Base-by-base conservation (phyloP, 92 coral and sea anemone genomes). In the Hydrozoanthus gracilis region DNA sequence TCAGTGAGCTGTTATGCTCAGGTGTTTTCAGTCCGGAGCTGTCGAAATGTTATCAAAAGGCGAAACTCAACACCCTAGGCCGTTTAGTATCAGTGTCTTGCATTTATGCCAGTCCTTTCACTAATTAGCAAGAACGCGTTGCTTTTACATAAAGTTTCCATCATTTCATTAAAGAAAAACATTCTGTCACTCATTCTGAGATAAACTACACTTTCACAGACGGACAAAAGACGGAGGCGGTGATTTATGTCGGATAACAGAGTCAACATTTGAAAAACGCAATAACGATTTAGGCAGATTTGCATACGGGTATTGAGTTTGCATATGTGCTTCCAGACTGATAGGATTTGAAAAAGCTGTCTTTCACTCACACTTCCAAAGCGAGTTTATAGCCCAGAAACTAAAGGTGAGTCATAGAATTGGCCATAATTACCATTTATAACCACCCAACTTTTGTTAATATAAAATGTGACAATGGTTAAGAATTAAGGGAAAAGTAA, bases 11-110 rank as follows among this genome's bases (percentile, higher is more conserved):
- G 47, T 61, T 80, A 74, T 17, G 49, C n/a, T 80, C 17, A 74
- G 44, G 47, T 9, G 58, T 48, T 17, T 60, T 6, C 50, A 20
- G 52, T 14, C 45, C 61, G 6, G 13, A 80, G 64, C 85, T 80
- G 85, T 80, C 85, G 66, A 80, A 80, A 79, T 16, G 60, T 65
- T 18, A 80, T 80, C 85, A 80, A 66, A 66, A n/a, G 17, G 74
- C 48, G 85, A 16, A 80, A 80, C 27, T 48, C 85, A 65, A 65
- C 69, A 47, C 27, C 66, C 6, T 35, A 9, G 60, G 9, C 61
- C 27, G 51, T 27, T 27, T 27, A 27, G 39, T 27, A 27, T 27
- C 39, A 27, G 1, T 27, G 0, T 27, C 39, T 27, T 27, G 39
- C 39, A 27, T 27, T 27, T 27, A 27, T 27, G 39, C 39, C 39